Evolutionary conservation across 2,797 vertebrate species (phyloP).

Genomic region (Glossophaga mutica): DNA sequence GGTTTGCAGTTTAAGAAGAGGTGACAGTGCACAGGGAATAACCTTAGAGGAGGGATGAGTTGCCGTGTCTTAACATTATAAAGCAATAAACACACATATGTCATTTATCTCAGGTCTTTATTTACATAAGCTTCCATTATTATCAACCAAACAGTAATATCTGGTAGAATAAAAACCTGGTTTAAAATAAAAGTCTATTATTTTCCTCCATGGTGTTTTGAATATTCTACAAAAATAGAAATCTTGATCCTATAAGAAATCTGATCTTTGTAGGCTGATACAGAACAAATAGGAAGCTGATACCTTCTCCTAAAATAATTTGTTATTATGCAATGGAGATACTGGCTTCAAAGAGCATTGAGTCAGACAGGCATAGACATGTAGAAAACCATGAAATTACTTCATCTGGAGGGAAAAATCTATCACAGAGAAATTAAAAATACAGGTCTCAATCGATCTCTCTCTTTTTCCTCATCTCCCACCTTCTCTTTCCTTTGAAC

Average conservation of each 20-base stretch:
- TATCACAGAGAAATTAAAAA: constrained; percentile 9
- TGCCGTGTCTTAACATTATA: neutral
- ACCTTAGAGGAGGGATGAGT: neutral
- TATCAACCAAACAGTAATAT: neutral
- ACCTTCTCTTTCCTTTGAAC: neutral
- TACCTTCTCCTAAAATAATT: neutral
- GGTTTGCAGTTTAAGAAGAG: neutral
- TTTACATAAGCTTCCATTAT: neutral
- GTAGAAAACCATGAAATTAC: neutral
- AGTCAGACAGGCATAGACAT: neutral
- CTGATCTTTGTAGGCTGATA: neutral
- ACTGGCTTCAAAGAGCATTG: neutral
- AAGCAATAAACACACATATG: neutral
- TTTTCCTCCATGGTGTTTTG: neutral
- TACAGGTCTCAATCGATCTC: neutral
- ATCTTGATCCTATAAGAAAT: neutral
- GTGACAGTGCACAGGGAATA: neutral
- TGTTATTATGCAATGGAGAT: neutral
- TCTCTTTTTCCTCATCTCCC: neutral
- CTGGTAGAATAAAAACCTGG: neutral
- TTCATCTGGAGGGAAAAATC: neutral
- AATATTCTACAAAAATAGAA: neutral
- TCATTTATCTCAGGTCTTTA: neutral
- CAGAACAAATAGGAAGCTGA: neutral
- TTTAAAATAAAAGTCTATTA: neutral